Percentiles rank a stretch among this genome's conserved stretches.
Evolutionary conservation across 2,797 vertebrate species (phyloP).

Genomic region (Syndactyla subalaris): DNA sequence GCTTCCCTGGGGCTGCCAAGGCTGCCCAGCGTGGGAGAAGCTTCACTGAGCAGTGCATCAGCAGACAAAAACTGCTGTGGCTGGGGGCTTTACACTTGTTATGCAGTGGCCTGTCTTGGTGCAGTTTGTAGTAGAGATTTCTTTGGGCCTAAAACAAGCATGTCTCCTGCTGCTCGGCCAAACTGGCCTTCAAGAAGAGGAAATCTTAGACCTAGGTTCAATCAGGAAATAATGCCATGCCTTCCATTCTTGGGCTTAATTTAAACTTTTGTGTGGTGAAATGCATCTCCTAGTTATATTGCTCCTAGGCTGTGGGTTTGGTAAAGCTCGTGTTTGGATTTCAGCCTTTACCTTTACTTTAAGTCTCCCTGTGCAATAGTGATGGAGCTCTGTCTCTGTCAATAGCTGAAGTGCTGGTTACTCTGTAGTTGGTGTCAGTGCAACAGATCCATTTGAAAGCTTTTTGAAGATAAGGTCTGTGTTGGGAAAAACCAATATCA

Average conservation of each 20-base stretch:
- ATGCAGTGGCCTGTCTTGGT: background rate
- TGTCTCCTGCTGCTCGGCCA: background rate
- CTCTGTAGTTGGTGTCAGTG: background rate
- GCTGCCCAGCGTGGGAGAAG: background rate
- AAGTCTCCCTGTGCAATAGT: background rate
- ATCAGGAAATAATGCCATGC: background rate
- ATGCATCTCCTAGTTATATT: background rate
- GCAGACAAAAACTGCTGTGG: accelerated
- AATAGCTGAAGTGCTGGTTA: background rate
- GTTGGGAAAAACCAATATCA: conserved; percentile 45
- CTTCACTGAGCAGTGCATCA: background rate
- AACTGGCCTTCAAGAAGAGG: background rate
- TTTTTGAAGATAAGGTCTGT: background rate
- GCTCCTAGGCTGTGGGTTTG: background rate
- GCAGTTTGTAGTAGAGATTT: background rate
- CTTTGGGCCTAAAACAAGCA: background rate
- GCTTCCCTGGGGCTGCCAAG: background rate
- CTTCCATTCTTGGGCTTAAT: background rate
- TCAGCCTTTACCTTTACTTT: background rate
- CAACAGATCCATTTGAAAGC: background rate
- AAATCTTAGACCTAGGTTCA: background rate
- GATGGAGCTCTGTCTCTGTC: background rate
- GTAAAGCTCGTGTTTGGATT: background rate
- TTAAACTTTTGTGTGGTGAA: background rate
- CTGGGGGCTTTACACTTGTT: background rate